These are phyloP conservation scores for Sarcophilus harrisii DNA, from an alignment of 2,797 vertebrate species.

Conservation along the genomic window DNA sequence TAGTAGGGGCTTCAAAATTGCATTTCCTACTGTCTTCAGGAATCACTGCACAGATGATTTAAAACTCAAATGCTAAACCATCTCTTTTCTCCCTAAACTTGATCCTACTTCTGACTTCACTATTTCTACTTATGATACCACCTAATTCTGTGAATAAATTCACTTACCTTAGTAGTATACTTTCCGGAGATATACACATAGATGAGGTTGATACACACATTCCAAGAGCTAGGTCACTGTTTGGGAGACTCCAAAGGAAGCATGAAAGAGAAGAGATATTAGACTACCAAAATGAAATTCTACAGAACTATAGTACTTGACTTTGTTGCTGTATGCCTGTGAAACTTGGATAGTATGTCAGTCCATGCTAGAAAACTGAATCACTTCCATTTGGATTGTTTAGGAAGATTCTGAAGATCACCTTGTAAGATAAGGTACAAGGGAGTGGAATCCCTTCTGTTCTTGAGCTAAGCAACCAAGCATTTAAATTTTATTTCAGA, in stretches of 20 bases:
- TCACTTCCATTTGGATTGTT: background rate
- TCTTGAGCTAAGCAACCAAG: background rate
- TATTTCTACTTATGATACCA: background rate
- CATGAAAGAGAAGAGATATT: background rate
- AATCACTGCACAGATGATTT: background rate
- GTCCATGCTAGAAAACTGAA: background rate
- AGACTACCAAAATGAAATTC: background rate
- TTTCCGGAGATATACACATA: background rate
- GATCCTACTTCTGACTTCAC: background rate
- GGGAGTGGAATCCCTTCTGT: background rate
- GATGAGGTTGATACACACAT: background rate
- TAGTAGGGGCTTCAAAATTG: background rate
- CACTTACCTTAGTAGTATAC: background rate
- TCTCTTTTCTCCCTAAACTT: background rate
- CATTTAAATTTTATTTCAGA: background rate
- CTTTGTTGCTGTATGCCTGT: background rate
- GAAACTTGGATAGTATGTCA: background rate
- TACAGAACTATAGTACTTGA: background rate
- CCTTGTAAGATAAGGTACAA: background rate
- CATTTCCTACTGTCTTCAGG: background rate
- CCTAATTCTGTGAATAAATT: background rate
- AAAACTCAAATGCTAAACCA: background rate
- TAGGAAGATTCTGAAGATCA: background rate
- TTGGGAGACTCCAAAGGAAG: background rate
- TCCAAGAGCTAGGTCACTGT: background rate